phyloP scores from a whole-genome alignment of 2,888 invertebrate genomes.

The Stenchaetothrips biformis region DNA sequence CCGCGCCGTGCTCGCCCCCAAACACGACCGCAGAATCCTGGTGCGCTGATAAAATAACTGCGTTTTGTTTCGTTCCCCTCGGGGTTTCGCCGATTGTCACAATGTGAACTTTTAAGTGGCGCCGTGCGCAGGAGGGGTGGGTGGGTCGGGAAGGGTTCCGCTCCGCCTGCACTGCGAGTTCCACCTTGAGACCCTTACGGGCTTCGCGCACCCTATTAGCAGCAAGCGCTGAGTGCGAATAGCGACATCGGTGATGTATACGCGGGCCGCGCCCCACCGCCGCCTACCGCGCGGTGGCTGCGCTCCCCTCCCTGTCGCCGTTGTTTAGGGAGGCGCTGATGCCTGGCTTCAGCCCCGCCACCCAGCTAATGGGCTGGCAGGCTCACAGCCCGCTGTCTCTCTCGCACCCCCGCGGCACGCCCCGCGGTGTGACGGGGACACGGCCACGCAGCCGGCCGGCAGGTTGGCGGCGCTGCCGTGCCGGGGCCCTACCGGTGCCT shows the following conservation, averaged over 20 bases:
- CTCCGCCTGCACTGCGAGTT: background rate
- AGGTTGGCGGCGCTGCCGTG: no score
- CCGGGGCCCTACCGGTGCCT: no score
- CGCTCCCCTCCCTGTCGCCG: background rate
- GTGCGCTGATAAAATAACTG: background rate
- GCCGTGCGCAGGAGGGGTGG: background rate
- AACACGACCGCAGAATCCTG: background rate
- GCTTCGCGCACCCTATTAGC: background rate
- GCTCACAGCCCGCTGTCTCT: background rate
- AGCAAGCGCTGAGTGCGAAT: background rate
- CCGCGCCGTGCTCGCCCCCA: background rate
- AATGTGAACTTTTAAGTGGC: constrained; percentile 1
- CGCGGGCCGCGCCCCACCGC: no score
- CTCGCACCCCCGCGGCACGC: background rate
- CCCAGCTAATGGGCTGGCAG: background rate
- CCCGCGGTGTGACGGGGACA: background rate
- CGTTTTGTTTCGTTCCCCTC: background rate
- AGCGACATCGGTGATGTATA: background rate
- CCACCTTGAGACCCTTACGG: background rate
- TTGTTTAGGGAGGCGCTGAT: background rate
- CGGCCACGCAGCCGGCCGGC: background rate
- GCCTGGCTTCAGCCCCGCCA: background rate
- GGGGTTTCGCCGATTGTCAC: background rate
- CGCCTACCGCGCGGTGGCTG: no score
- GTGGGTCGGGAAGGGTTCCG: background rate